A percentile compares a stretch with the other conserved stretches of the same genome.
phyloP scores from a whole-genome alignment of 2,797 vertebrate genomes.

The Lagocephalus sceleratus region DNA sequence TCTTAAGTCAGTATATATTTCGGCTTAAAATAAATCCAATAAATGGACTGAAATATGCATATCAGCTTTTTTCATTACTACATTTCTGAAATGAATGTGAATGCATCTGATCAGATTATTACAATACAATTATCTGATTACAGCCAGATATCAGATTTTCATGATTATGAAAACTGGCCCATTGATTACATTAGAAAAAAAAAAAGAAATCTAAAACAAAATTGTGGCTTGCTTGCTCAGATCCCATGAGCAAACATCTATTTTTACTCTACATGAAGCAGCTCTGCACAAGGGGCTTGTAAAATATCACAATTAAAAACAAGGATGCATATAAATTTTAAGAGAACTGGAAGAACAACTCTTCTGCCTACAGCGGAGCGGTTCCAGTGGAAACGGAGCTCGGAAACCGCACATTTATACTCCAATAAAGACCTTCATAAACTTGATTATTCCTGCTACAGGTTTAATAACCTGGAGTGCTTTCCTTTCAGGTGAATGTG shows the following conservation, averaged over 20 bases:
- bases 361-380: slow-evolving; percentile 14
- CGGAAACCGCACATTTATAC: slow-evolving; percentile 34
- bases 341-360: slow-evolving; percentile 17
- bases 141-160: too few species aligned
- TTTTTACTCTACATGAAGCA: slow-evolving; percentile 40
- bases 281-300: slow-evolving; percentile 27
- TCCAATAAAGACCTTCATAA: slow-evolving; percentile 52
- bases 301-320: slow-evolving; percentile 18
- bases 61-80: too few species aligned
- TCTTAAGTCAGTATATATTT: too few species aligned
- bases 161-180: too few species aligned
- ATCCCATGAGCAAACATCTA: slow-evolving; percentile 38
- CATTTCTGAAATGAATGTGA: too few species aligned
- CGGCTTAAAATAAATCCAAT: too few species aligned
- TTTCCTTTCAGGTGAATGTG: slow-evolving; percentile 61
- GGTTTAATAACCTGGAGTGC: slow-evolving; percentile 55
- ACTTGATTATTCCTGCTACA: slow-evolving; percentile 34
- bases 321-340: slow-evolving; percentile 12
- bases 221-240: slow-evolving; percentile 3
- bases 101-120: too few species aligned
- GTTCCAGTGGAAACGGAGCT: slow-evolving; percentile 23
- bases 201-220: too few species aligned
- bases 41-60: too few species aligned
- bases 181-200: too few species aligned
- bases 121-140: too few species aligned